phyloP scores from a whole-genome alignment of 2,888 invertebrate species.

The Campaea margaritaria region DNA sequence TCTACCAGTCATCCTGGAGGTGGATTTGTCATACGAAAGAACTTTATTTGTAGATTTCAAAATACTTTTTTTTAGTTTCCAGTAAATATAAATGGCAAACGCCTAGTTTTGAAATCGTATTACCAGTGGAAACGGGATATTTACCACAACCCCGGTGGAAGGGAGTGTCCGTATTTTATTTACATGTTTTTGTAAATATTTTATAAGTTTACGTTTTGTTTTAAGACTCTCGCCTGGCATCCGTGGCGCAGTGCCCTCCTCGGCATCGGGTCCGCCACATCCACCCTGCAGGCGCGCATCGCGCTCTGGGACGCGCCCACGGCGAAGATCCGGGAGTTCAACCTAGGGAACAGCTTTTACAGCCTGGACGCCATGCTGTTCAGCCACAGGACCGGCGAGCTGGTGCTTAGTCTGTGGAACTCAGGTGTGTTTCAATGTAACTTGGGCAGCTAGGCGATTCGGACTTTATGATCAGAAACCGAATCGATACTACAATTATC shows the following conservation, averaged over 20 bases:
- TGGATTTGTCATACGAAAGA: no score
- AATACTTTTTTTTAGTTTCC: no score
- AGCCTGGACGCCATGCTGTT: conserved; percentile 75
- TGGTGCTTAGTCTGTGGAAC: conserved; percentile 76
- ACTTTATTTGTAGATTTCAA: no score
- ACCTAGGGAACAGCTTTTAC: conserved; percentile 49
- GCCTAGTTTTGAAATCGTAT: no score
- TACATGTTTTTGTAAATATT: no score
- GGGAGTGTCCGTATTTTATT: no score
- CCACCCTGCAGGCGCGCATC: conserved; percentile 51
- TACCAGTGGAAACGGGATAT: no score
- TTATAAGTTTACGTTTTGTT: conserved; percentile 6
- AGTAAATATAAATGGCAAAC: no score
- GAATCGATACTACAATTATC: no score
- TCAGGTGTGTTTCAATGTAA: conserved; percentile 49
- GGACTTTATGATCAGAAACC: no score
- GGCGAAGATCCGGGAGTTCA: conserved; percentile 45
- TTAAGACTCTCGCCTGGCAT: conserved; percentile 75
- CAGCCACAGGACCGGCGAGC: conserved; percentile 74
- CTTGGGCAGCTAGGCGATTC: not conserved
- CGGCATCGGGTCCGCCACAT: conserved; percentile 60
- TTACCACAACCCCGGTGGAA: no score
- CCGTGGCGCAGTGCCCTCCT: conserved; percentile 78
- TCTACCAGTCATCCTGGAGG: no score
- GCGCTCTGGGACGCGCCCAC: conserved; percentile 68